Base-by-base conservation (phyloP, 1,140 invertebrate species). In the Drosophila grimshawi region DNA sequence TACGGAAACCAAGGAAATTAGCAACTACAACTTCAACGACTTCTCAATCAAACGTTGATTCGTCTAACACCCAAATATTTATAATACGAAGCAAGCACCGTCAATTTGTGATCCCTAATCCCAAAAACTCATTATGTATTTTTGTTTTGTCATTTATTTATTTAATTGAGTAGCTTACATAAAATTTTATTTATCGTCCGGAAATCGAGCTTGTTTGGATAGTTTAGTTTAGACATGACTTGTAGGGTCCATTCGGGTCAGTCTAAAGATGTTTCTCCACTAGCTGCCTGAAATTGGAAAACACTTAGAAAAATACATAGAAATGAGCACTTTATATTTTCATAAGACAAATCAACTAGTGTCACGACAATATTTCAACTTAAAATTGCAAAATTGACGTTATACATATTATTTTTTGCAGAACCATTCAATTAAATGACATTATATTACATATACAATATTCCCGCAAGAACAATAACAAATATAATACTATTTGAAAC, bases 1-100 rank as follows among this genome's bases (percentile, higher is more conserved):
- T 80, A 93, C 90, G 2, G 52, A 66, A 29, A 19, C 27, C 1
- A 73, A 71, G 55, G 70, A 85, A 46, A 90, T 91, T 29, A 5
- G 11, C 0, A 11, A 37, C 3, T 88, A 73, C 46, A 72, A 56
- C 0, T 92, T 79, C 35, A 78, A 35, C 11, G 56, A 11, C 1
- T 91, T 91, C 33, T 37, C 27, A 33, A 81, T 91, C 39, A 81
- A 41, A 61, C 10, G 10, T 4, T 43, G 2, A 43, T n/a, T 43
- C 4, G 10, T n/a, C 10, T 4, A 4, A 43, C 10, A 6, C 6
- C 2, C 8, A 41, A 41, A 41, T 41, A 10, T 10, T 41, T 3
- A 10, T 3, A 10, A 7, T 10, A 41, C 39, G 8, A 3, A 41
- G 5, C 39, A 41, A 41, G 8, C 39, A 10, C 19, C 19, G 19